Evolutionary conservation across 1,140 invertebrate species (phyloP).

Genomic region (Drosophila biarmipes): DNA sequence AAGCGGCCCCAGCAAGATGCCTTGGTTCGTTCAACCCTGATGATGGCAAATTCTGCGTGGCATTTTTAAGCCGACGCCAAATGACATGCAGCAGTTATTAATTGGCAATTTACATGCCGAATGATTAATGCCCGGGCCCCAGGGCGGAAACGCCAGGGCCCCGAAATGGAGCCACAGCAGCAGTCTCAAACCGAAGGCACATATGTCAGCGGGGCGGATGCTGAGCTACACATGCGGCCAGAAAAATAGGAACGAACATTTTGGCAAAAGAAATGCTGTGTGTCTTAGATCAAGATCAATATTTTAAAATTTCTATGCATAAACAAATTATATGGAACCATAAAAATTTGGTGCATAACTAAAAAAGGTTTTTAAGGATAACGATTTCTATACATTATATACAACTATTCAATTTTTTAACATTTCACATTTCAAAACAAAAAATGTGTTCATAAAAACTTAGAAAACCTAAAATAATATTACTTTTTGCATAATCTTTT

Average conservation of each 20-base stretch:
- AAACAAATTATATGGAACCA: too few species aligned
- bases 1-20: conserved; percentile 36
- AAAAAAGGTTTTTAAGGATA: too few species aligned
- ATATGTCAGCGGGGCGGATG: conserved; percentile 58
- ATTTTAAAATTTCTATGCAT: too few species aligned
- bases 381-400: too few species aligned
- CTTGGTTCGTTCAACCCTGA: conserved; percentile 57
- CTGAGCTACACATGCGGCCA: neutral
- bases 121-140: conserved; percentile 74
- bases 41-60: conserved; percentile 55
- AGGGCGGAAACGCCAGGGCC: conserved; percentile 59
- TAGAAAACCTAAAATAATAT: too few species aligned
- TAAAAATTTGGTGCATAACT: too few species aligned
- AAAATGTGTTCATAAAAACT: too few species aligned
- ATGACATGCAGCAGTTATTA: conserved; percentile 83
- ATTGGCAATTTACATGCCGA: conserved; percentile 83
- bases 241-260: neutral
- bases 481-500: too few species aligned
- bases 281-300: too few species aligned
- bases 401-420: too few species aligned
- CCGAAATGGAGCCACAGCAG: conserved; percentile 70
- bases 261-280: too few species aligned
- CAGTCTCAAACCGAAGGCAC: conserved; percentile 63
- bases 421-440: too few species aligned
- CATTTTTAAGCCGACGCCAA: conserved; percentile 74